phyloP scores from a whole-genome alignment of 2,113 vertebrate genomes.

The Vidua macroura region DNA sequence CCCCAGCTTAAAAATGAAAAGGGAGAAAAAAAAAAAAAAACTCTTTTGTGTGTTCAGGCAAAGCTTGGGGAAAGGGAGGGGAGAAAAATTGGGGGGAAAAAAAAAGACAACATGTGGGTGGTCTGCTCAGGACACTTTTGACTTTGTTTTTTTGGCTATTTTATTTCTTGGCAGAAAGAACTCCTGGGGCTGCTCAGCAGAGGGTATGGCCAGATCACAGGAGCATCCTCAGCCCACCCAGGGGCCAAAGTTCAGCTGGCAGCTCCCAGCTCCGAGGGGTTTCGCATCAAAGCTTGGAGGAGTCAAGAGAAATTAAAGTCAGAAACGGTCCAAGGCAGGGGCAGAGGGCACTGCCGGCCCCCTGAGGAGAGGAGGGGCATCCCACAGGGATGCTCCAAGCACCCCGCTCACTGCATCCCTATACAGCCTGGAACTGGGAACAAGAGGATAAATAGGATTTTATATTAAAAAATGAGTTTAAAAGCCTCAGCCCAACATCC shows the following conservation, averaged over 20 bases:
- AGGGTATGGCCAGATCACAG: slow-evolving; percentile 49
- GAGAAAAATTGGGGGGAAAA: fast-evolving
- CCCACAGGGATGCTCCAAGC: neutral
- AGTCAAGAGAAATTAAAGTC: slow-evolving; percentile 62
- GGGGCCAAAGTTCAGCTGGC: slow-evolving; percentile 56
- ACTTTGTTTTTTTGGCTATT: slow-evolving; percentile 58
- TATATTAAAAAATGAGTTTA: neutral
- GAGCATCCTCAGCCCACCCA: slow-evolving; percentile 59
- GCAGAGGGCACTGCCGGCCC: neutral
- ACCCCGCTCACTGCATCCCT: fast-evolving
- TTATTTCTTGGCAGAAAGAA: slow-evolving; percentile 56
- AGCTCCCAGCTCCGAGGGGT: neutral
- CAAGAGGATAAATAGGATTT: neutral
- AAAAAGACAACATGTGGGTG: slow-evolving; percentile 20
- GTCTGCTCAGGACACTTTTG: slow-evolving; percentile 53
- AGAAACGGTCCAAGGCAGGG: neutral
- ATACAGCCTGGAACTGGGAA: neutral
- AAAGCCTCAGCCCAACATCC: neutral
- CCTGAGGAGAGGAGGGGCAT: neutral
- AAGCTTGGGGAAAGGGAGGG: neutral
- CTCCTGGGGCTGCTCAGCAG: slow-evolving; percentile 39
- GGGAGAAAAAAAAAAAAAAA: neutral
- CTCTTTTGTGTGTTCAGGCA: slow-evolving; percentile 26
- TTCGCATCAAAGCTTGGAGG: slow-evolving; percentile 30
- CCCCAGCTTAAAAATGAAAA: slow-evolving; percentile 13